Evolutionary conservation across 1,140 invertebrate species (phyloP), one percentile per base, ranked within the genome.

Genomic region (Bombus superbus): DNA sequence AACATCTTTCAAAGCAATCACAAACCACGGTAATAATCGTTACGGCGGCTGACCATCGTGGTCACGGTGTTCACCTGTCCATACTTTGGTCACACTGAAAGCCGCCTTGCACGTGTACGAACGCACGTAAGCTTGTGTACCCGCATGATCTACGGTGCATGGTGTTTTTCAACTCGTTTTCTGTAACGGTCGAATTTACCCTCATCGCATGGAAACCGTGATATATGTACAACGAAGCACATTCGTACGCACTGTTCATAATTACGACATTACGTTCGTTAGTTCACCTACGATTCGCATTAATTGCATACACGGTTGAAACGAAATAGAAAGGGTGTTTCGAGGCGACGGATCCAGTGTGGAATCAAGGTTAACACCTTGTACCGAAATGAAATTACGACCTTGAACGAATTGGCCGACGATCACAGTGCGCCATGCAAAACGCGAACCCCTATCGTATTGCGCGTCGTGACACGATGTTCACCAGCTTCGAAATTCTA

Each of bases 101-200:
- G 25, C 40, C 25, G 22, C 2, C 64, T 13, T 77, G 47, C 76
- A 72, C 53, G 62, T 79, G 77, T n/a, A 78, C 71, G 53, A 18
- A 42, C 53, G 10, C 76, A n/a, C 66, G n/a, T 35, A 76, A n/a
- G n/a, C 57, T n/a, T 38, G 64, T 82, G 82, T 85, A 69, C 93
- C 93, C 91, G 91, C 91, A 93, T 92, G 86, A 90, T 90, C 76
- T 81, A 75, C 73, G 53, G 74, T 64, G 68, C 53, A 85, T 77
- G 44, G 83, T 88, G 87, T 73, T 89, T 73, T 91, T 87, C 84
- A 85, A 80, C 81, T 89, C 71, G 83, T 88, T 92, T 89, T 91
- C 89, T 91, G 90, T 94, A 95, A 95, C 94, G 93, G 94, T 94
- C 93, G 81, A 93, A 92, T 92, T 91, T 93, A 93, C 93, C 94